Evolutionary conservation across 2,888 invertebrate species (phyloP).

Genomic region (Mayetiola destructor): DNA sequence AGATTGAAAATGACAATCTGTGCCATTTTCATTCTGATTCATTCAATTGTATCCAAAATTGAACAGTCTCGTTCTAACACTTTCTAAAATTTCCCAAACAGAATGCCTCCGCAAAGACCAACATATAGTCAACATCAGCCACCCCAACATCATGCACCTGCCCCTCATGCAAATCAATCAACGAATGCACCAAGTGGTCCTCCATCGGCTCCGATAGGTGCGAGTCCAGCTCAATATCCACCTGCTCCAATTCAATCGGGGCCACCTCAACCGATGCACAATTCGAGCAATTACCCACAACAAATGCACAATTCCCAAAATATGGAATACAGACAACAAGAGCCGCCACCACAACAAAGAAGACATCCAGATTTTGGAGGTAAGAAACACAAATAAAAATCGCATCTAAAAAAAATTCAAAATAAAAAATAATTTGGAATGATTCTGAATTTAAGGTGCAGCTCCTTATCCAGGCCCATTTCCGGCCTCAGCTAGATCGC

Average conservation of each 20-base stretch:
- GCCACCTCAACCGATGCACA: constrained; percentile 30
- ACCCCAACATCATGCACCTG: constrained; percentile 9
- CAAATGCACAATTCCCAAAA: no score
- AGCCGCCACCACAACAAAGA: constrained; percentile 48
- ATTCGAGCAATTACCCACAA: background rate
- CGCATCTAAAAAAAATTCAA: no score
- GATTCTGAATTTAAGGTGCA: no score
- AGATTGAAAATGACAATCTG: no score
- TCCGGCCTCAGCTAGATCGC: constrained; percentile 47
- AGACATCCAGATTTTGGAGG: constrained; percentile 70
- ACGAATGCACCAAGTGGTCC: constrained; percentile 34
- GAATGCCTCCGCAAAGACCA: no score
- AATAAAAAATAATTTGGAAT: no score
- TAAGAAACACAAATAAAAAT: no score
- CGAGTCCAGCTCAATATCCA: constrained; percentile 30
- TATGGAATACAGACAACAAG: constrained; percentile 38
- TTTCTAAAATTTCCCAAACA: no score
- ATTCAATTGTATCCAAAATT: no score
- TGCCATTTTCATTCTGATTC: no score
- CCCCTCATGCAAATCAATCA: constrained; percentile 23
- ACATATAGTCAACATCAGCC: constrained; percentile 3
- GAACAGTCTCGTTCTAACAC: no score
- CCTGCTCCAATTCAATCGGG: constrained; percentile 33
- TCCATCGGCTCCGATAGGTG: constrained; percentile 33
- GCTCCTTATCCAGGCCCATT: constrained; percentile 36